Evolutionary conservation across 2,113 vertebrate genomes (phyloP), one percentile per base, ranked within the genome.

Genomic region (Phylloscopus trochilus): DNA sequence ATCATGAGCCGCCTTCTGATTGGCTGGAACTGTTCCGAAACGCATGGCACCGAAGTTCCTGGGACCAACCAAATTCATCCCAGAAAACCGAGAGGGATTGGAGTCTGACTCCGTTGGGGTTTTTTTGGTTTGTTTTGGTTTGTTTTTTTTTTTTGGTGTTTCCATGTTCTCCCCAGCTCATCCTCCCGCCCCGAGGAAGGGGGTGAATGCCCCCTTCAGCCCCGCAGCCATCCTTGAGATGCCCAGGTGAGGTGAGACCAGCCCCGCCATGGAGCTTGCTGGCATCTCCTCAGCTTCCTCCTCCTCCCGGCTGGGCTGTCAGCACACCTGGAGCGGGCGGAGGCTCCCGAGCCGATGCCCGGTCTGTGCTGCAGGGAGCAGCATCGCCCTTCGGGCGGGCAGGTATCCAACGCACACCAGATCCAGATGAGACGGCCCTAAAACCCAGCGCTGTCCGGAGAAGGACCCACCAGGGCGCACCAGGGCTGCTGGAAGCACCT

Each of bases 1-100:
- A 92, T 92, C 85, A 93, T 91, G 86, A 97, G 88, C 95, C 92
- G 47, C 96, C 91, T 95, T 96, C 92, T 83, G 92, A 95, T 96
- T 95, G 96, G 96, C 96, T 93, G 92, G 87, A 95, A 95, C 92
- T 94, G 83, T 91, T 96, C 87, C 1, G 5, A 95, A 94, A 95
- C 2, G 41, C 92, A 85, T 2, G 19, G 75, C 37, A 3, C 79
- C 72, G 93, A 72, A 94, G 87, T 80, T 96, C 87, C 95, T 90
- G 90, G 95, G 92, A 93, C 93, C 89, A 84, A 95, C 49, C 72
- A 52, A 94, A 93, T 96, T 97, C 92, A 93, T 70, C 77, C 78
- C 58, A 8, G 52, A 93, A 90, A 88, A 23, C 6, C 9, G 6
- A 78, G 91, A 92, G 85, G 85, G 89, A 87, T 22, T 64, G 41